Base-by-base conservation (phyloP, 2,113 vertebrate species). In the Antidorcas marsupialis region DNA sequence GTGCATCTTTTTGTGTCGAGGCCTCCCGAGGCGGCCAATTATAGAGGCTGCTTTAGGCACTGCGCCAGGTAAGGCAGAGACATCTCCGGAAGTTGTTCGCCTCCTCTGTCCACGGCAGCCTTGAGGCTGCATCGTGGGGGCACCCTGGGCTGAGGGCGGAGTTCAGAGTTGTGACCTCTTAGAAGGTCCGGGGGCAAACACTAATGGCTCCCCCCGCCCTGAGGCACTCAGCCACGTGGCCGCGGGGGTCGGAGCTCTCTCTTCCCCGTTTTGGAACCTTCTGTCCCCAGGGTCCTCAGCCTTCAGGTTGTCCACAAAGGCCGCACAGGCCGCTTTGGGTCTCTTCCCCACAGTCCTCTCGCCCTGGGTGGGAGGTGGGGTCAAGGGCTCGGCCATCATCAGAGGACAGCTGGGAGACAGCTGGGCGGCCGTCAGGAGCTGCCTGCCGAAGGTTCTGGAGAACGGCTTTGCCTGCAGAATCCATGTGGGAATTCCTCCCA, bases 1-100 rank as follows among this genome's bases (percentile, higher is more conserved):
- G 95, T 91, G 71, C 93, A 74, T 98, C 97, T 97, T 98, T 98
- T 95, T 97, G n/a, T 95, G 93, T 94, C 59, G 86, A 97, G 98
- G 98, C 97, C 98, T 96, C 97, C 98, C 97, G 98, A 98, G 98
- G 98, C 97, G 96, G 98, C 98, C 97, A 98, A 57, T 98, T 98
- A 97, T 96, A 98, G 93, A 67, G 71, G 39, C 95, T 88, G 47
- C 91, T 92, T 94, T n/a, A 96, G 98, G 92, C 91, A 33, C 52
- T 17, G 85, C 2, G 98, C 98, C 98, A 98, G 99, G 98, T 98
- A 98, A 98, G 98, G 98, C 98, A 98, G 98, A 97, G 95, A 88
- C 74, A 93, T 96, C 93, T 82, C 96, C 30, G 78, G 9, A 95
- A 98, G 91, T 55, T 94, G 89, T 92, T 53, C 64, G 97, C 98